phyloP scores from a whole-genome alignment of 2,888 invertebrate genomes.

The Heliconius ismenius region DNA sequence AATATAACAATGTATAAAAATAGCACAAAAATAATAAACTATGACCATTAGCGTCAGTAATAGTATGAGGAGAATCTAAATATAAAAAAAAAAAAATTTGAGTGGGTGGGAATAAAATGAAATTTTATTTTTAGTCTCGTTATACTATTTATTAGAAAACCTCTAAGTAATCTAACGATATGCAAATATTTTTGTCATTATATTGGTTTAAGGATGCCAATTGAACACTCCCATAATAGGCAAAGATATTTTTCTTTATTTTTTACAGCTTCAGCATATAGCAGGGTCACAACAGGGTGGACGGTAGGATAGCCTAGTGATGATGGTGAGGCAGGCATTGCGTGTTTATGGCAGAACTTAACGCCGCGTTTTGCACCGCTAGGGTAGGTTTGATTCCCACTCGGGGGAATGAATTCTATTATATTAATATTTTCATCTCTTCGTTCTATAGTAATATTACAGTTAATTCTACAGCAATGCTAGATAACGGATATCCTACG shows the following conservation, averaged over 20 bases:
- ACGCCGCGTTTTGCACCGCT: not conserved
- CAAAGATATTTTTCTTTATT: not conserved
- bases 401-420: no score
- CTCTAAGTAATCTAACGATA: constrained; percentile 20
- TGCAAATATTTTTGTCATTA: not conserved
- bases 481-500: not conserved
- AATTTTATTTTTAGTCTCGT: constrained; percentile 19
- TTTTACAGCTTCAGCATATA: no score
- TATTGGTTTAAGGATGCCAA: not conserved
- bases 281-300: not conserved
- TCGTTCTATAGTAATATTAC: not conserved
- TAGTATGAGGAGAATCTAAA: constrained; percentile 9
- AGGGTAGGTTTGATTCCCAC: no score
- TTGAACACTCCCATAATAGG: no score
- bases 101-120: constrained; percentile 1
- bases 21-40: not conserved
- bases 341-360: no score
- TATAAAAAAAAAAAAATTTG: not conserved
- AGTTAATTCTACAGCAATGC: not conserved
- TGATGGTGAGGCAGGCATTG: no score
- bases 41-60: not conserved
- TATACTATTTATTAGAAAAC: constrained; percentile 1
- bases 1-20: not conserved
- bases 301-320: no score
- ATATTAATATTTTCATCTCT: not conserved